phyloP scores from a whole-genome alignment of 2,888 invertebrate species.

The Cerastoderma edule region DNA sequence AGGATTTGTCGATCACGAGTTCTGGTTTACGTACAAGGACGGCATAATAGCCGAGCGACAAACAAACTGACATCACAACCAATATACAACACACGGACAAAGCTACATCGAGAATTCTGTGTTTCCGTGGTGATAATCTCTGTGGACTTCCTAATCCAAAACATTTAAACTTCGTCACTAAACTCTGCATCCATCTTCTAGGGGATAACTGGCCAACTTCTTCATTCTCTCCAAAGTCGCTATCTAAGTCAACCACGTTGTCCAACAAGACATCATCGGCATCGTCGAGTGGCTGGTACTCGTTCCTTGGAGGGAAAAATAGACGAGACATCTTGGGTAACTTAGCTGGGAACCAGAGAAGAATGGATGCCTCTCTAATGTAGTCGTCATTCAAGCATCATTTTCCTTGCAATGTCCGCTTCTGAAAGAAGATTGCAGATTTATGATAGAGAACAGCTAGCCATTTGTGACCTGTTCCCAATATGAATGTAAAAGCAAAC shows the following conservation, averaged over 20 bases:
- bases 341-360: too few species aligned
- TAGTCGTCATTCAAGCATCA: too few species aligned
- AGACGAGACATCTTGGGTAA: slow-evolving; percentile 13
- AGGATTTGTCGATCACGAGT: slow-evolving; percentile 78
- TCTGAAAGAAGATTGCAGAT: too few species aligned
- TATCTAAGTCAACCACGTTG: neutral
- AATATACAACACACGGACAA: slow-evolving; percentile 61
- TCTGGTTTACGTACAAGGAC: slow-evolving; percentile 67
- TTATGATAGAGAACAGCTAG: too few species aligned
- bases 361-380: too few species aligned
- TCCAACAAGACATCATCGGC: slow-evolving; percentile 11
- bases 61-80: slow-evolving; percentile 50
- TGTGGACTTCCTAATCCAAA: neutral
- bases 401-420: too few species aligned
- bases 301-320: neutral
- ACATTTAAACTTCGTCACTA: neutral
- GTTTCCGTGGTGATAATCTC: slow-evolving; percentile 4
- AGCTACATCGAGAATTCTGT: slow-evolving; percentile 33
- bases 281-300: slow-evolving; percentile 18
- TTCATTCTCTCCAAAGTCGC: neutral
- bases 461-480: too few species aligned
- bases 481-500: too few species aligned
- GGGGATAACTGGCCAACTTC: neutral
- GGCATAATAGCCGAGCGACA: slow-evolving; percentile 68
- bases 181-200: neutral